Conservation (phyloP, 2,888 invertebrate species). For the Norana najaformis region DNA sequence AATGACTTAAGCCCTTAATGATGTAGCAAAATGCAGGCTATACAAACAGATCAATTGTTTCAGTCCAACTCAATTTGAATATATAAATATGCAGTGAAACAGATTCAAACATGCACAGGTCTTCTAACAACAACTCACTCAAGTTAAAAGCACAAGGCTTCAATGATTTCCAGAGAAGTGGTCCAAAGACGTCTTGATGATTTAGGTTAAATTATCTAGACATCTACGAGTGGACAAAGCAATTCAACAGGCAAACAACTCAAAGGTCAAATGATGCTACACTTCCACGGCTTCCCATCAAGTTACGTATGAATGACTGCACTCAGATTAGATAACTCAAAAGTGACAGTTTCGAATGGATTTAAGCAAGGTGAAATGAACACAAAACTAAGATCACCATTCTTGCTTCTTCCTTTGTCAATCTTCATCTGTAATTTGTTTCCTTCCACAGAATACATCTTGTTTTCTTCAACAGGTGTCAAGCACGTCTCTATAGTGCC, state of each 20-base stretch:
- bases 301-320: background rate
- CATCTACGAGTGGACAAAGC: background rate
- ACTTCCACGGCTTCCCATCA: background rate
- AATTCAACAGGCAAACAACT: background rate
- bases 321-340: background rate
- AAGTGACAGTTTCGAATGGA: no score
- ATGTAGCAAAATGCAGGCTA: background rate
- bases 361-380: background rate
- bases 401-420: background rate
- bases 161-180: no score
- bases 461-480: background rate
- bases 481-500: background rate
- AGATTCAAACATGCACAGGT: background rate
- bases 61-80: background rate
- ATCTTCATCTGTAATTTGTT: no score
- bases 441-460: no score
- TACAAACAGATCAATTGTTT: background rate
- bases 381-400: background rate
- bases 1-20: no score
- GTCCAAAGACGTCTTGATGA: no score
- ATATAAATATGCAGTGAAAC: background rate
- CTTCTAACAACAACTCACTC: background rate
- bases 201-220: no score
- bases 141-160: background rate
- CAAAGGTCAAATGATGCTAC: background rate